Evolutionary conservation across 2,888 invertebrate species (phyloP), one percentile per base, ranked within the genome.

Genomic region (Parnassius apollo): DNA sequence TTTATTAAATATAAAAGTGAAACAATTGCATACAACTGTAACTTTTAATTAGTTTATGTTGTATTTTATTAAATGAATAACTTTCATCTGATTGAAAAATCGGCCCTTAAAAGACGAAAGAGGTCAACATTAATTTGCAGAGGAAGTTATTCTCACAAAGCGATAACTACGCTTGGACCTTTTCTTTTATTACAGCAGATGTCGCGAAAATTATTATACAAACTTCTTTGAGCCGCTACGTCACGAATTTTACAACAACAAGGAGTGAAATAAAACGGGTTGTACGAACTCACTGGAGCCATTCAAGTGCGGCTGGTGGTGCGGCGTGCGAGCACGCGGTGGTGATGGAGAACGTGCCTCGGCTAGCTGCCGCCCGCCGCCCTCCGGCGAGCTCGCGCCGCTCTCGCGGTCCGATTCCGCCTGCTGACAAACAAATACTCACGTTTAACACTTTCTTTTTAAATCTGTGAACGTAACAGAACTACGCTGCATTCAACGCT

Each of bases 391-490:
- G 73, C 93, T 93, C 78, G 93, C 93, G 79, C 93, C 93, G 85
- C 94, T 94, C 84, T 93, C 93, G 80, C 94, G 92, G 75, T 94
- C 94, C 77, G 94, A 94, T 84, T 94, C 94, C 92, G 94, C 92
- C 81, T 92, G 90, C 82, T 83, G 80, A 65, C 74, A 75, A 64
- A 51, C 18, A 54, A 50, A 22, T 22, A 50, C 8, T 18, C 22
- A 25, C 35, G 35, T 2, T 48, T 42, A 18, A 18, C 13, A 9
- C 12, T 10, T 18, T n/a, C 9, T n/a, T 12, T 35, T 35, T 18
- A 18, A 35, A 25, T 3, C 25, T 25, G 25, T 25, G 25, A 25
- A 25, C 25, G 35, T 35, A 35, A 35, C 35, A 35, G 35, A 35
- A 7, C 35, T 35, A 3, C 35, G 35, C 7, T 7, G 7, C 7